Percentiles rank a stretch among this genome's conserved stretches.
phyloP scores from a whole-genome alignment of 2,113 vertebrate species.

The Hydrochoerus hydrochaeris region DNA sequence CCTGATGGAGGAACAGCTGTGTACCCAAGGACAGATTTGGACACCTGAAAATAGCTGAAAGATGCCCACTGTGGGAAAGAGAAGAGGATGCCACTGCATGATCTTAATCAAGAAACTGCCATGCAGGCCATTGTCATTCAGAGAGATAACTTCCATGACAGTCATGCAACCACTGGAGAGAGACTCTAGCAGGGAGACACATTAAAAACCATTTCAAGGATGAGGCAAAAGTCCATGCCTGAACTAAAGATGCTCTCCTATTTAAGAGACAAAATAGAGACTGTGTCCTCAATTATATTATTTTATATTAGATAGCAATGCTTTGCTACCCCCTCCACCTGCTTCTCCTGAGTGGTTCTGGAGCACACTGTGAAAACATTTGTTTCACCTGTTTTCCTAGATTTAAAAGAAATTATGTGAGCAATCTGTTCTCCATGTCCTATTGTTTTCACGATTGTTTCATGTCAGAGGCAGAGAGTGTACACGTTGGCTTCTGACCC shows the following conservation, averaged over 20 bases:
- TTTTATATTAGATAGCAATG: no score
- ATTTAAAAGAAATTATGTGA: not conserved
- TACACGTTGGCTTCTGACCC: not conserved
- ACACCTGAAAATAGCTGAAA: not conserved
- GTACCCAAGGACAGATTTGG: fast-evolving
- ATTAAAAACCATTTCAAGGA: not conserved
- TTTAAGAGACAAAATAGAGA: not conserved
- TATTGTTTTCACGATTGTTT: not conserved
- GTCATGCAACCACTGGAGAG: not conserved
- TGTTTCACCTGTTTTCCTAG: not conserved
- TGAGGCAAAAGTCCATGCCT: no score
- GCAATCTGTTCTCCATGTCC: not conserved
- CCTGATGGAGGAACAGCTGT: not conserved
- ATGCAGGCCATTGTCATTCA: not conserved
- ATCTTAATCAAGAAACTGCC: not conserved
- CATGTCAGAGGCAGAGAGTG: not conserved
- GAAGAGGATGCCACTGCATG: no score
- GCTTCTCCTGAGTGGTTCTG: not conserved
- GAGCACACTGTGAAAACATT: not conserved
- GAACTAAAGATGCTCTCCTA: not conserved
- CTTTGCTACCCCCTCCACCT: fast-evolving
- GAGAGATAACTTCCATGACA: not conserved
- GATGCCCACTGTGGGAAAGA: no score
- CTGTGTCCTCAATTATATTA: not conserved
- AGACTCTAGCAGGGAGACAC: not conserved